Evolutionary conservation across 2,888 invertebrate species (phyloP), one percentile per base, ranked within the genome.

Genomic region (Tetragonula carbonaria): DNA sequence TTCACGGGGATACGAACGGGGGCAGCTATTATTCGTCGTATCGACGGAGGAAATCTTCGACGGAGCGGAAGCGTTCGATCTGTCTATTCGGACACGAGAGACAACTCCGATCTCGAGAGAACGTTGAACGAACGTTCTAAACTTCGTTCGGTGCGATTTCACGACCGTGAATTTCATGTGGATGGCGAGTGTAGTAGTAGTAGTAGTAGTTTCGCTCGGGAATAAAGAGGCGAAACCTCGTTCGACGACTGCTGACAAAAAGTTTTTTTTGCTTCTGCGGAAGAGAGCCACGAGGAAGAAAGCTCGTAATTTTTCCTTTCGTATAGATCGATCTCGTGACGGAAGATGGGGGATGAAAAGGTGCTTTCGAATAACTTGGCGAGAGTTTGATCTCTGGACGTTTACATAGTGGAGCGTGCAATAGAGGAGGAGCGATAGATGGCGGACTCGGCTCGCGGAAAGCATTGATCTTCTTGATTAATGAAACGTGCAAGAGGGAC

Each of bases 1-100:
- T 83, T 72, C 73, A 21, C 66, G 63, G 55, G 63, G 75, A 78
- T 71, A 68, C 57, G 62, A 75, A 84, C 78, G 59, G 74, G 74
- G 80, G 51, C 77, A 63, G 70, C 66, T 66, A 87, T 84, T 87
- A 86, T 78, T 83, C 72, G 80, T 57, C 75, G 80, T 80, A 74
- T 78, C 83, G 68, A 33, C 68, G 55, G n/a, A 80, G 80, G 74
- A 73, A 71, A 86, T 86, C 79, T 6, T n/a, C 50, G 57, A 63
- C 21, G 23, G 59, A 66, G 63, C 53, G 68, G 45, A n/a, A 33
- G 18, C 5, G 13, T 38, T 51, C 57, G 28, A 45, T 45, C 62
- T 57, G 67, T 72, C 67, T 55, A 63, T 65, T 50, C 53, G 66
- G 75, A 70, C 28, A 18, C 53, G 65, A n/a, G 53, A 57, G 74